Conservation (phyloP, 2,113 vertebrate genomes). For the Ia io region DNA sequence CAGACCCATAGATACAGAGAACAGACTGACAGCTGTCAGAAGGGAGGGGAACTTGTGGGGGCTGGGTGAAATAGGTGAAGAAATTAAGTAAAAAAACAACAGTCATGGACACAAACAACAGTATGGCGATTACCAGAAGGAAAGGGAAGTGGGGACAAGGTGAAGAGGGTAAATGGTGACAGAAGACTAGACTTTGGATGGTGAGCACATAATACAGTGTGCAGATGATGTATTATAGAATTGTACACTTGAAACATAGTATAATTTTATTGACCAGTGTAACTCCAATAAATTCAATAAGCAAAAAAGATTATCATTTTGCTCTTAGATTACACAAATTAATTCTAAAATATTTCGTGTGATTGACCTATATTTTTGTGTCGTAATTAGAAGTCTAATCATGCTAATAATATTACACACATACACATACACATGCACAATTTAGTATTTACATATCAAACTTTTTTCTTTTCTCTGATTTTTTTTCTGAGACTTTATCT, state of each 20-base stretch:
- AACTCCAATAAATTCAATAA: not conserved
- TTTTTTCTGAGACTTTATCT: not conserved
- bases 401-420: not conserved
- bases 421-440: not conserved
- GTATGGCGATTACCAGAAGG: not conserved
- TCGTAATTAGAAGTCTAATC: conserved; percentile 33
- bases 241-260: not conserved
- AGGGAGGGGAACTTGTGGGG: not conserved
- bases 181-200: not conserved
- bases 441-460: not conserved
- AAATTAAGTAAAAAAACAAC: not conserved
- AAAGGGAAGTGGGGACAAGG: not conserved
- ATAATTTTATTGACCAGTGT: not conserved
- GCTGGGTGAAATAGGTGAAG: not conserved
- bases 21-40: not conserved
- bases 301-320: not conserved
- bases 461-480: not conserved
- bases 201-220: not conserved
- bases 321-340: conserved; percentile 13
- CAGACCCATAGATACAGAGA: not conserved
- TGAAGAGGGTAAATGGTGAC: not conserved
- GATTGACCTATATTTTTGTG: not conserved
- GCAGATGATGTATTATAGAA: not conserved
- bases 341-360: conserved; percentile 28
- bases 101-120: not conserved